A percentile compares a stretch with the other conserved stretches of the same genome.
Evolutionary conservation across 1,140 invertebrate genomes (phyloP).

Genomic region (Procambarus virginalis): DNA sequence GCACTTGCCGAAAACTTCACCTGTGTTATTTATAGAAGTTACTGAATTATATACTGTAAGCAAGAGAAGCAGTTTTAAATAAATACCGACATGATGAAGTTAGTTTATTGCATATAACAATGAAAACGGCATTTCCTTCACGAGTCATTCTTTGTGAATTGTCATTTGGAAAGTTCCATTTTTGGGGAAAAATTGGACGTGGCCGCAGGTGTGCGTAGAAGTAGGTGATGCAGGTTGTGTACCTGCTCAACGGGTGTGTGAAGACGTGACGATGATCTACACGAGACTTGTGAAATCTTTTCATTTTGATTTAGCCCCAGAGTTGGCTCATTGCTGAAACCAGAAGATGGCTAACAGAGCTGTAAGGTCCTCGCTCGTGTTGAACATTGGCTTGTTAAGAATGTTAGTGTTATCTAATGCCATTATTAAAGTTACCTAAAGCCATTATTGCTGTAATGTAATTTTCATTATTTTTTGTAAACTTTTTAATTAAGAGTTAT

Average conservation of each 20-base stretch:
- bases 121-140: too few species aligned
- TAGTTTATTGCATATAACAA: not conserved
- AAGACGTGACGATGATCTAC: not conserved
- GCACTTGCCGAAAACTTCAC: not conserved
- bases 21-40: not conserved
- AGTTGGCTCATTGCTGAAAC: not conserved
- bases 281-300: not conserved
- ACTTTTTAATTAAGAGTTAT: not conserved
- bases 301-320: not conserved
- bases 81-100: not conserved
- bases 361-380: not conserved
- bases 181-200: not conserved
- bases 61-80: not conserved
- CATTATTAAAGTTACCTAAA: not conserved
- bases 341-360: not conserved
- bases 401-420: not conserved
- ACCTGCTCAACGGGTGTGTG: not conserved
- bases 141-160: not conserved
- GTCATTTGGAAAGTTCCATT: not conserved
- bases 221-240: not conserved
- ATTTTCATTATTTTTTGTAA: conserved; percentile 2
- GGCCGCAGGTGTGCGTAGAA: not conserved
- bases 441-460: not conserved
- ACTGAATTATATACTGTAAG: not conserved
- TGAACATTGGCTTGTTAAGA: not conserved